Evolutionary conservation across 1,140 invertebrate species (phyloP).

Genomic region (Lepidurus couesii): DNA sequence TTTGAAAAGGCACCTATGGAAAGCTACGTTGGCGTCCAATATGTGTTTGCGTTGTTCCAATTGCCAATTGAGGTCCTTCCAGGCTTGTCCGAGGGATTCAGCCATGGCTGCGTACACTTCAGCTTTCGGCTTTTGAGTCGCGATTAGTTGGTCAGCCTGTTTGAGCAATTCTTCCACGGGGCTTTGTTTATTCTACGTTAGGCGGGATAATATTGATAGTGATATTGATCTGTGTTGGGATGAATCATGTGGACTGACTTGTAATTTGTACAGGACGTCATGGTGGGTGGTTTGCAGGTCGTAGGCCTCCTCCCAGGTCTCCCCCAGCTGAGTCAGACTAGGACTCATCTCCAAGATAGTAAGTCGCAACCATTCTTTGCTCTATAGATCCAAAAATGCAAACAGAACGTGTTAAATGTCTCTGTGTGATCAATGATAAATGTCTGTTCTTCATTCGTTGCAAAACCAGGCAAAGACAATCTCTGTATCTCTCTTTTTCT

Average conservation of each 20-base stretch:
- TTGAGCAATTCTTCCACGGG: constrained; percentile 82
- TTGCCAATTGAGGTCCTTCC: constrained; percentile 77
- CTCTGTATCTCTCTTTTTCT: too few relatives aligned
- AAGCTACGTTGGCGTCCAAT: constrained; percentile 66
- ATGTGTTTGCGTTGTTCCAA: constrained; percentile 70
- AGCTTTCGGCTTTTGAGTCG: constrained; percentile 66
- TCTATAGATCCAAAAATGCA: constrained; percentile 53
- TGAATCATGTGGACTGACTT: constrained; percentile 52
- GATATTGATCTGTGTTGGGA: background rate
- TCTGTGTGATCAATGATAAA: background rate
- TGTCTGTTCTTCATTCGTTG: background rate
- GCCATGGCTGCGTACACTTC: constrained; percentile 75
- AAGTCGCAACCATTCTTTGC: constrained; percentile 72
- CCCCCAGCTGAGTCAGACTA: constrained; percentile 71
- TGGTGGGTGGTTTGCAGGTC: constrained; percentile 70
- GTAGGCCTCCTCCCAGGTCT: constrained; percentile 65
- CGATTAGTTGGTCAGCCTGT: constrained; percentile 75
- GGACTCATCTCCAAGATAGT: constrained; percentile 81
- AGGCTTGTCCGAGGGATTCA: constrained; percentile 75
- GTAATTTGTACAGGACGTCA: constrained; percentile 74
- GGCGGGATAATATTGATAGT: background rate
- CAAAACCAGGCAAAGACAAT: too few relatives aligned
- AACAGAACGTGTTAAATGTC: constrained; percentile 9
- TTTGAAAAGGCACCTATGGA: constrained; percentile 52
- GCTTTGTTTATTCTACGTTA: constrained; percentile 72